phyloP scores from a whole-genome alignment of 2,888 invertebrate species.

The Lordiphosa andalusiaca region DNA sequence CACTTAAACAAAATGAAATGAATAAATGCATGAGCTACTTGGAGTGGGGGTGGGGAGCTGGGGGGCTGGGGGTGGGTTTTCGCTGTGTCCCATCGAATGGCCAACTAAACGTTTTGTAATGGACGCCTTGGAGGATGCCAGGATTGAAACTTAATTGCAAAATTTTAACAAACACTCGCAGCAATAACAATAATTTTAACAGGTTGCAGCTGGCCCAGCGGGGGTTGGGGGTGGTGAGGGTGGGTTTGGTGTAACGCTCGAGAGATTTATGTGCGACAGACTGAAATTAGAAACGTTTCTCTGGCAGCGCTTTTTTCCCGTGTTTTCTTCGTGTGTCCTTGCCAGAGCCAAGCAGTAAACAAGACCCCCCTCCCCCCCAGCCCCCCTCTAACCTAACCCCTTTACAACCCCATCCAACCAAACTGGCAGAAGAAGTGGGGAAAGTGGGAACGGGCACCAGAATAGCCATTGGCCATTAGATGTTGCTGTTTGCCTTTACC shows the following conservation, averaged over 20 bases:
- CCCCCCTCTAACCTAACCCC: too few relatives aligned
- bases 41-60: neutral
- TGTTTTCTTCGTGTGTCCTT: constrained; percentile 2
- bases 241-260: constrained; percentile 27
- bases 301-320: constrained; percentile 21
- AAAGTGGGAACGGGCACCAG: constrained; percentile 2
- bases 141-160: constrained; percentile 58
- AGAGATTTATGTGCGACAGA: constrained; percentile 62
- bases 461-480: constrained; percentile 25
- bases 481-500: constrained; percentile 34
- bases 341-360: constrained; percentile 4
- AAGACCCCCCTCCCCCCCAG: neutral
- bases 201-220: constrained; percentile 25
- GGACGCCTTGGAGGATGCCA: constrained; percentile 36
- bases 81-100: constrained; percentile 18
- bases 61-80: neutral
- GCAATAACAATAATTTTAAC: constrained; percentile 66
- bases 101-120: constrained; percentile 52
- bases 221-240: constrained; percentile 12
- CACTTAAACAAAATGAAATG: constrained; percentile 54
- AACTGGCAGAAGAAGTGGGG: neutral
- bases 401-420: too few relatives aligned
- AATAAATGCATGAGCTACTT: constrained; percentile 48
- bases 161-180: constrained; percentile 56
- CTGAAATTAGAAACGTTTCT: constrained; percentile 61